Base-by-base conservation (phyloP, 2,113 vertebrate genomes). In the Chlamydotis undulata region DNA sequence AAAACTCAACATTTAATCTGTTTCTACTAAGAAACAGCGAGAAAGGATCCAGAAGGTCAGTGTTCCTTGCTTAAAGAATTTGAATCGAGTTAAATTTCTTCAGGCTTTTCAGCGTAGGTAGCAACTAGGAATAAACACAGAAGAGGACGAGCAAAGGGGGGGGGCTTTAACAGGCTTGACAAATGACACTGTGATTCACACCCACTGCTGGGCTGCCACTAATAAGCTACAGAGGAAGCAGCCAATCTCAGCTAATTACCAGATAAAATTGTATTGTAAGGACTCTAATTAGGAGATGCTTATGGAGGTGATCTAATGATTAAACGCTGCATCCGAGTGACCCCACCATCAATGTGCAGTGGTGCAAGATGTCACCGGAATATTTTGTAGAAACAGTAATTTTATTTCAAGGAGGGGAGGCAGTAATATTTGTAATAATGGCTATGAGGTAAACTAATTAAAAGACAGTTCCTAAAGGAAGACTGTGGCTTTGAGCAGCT, bases 371-470 rank as follows among this genome's bases (percentile, higher is more conserved):
- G 98, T 98, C 97, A 97, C 97, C 45, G 90, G 97, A 97, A 98
- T 98, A 97, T 98, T 98, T 98, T 97, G 97, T 98, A 97, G 98
- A 98, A 98, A 98, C 97, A 98, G 98, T 98, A 96, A 97, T 98
- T 98, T 98, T 97, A 98, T 98, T 98, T 98, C 94, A 85, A 97
- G 96, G 96, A 97, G 97, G 97, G 97, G 97, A 98, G 98, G 98
- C 97, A 97, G 98, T 98, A 97, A 98, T 98, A 98, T 98, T 98
- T 99, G 98, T 98, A 98, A 99, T 99, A 99, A 99, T 98, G 98
- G 98, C 98, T 99, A 98, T 97, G 99, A 99, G 98, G 99, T 99
- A 99, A 99, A 99, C 98, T 99, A 98, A 99, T 99, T 99, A 99
- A 97, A 98, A 98, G 97, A 98, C 98, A 97, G 98, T 98, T 99